These are phyloP conservation scores for Acanthopleura granulata DNA, from an alignment of 2,888 invertebrate genomes.

Conservation along the genomic window DNA sequence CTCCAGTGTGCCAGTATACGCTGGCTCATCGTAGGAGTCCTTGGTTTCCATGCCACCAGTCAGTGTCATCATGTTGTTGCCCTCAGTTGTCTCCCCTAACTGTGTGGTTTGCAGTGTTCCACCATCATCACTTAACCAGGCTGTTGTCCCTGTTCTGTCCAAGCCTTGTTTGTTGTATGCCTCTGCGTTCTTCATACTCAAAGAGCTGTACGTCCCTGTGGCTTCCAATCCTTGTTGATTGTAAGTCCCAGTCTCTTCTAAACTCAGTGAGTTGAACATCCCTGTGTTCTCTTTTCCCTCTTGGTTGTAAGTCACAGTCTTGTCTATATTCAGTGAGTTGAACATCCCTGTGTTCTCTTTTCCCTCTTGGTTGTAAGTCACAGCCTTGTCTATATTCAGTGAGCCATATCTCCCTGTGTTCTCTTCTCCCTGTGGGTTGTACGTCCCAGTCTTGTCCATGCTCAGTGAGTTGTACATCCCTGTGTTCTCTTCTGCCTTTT, in stretches of 20 bases:
- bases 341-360: too few relatives aligned
- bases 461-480: neutral
- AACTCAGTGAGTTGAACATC: too few relatives aligned
- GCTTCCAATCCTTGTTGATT: too few relatives aligned
- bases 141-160: neutral
- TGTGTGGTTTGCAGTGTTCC: neutral
- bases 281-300: too few relatives aligned
- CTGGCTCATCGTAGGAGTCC: neutral
- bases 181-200: too few relatives aligned
- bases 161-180: neutral
- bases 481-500: neutral
- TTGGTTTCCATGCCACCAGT: neutral
- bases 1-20: neutral
- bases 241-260: too few relatives aligned
- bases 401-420: neutral
- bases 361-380: neutral
- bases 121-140: neutral
- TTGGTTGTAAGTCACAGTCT: too few relatives aligned
- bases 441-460: neutral
- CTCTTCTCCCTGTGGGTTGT: neutral
- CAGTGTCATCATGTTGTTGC: neutral
- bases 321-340: too few relatives aligned
- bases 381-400: neutral
- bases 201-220: too few relatives aligned
- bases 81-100: neutral